Percentiles rank a stretch among this genome's conserved stretches.
These are phyloP conservation scores for Xanthostigma xanthostigma DNA, from an alignment of 2,888 invertebrate genomes.

Conservation along the genomic window DNA sequence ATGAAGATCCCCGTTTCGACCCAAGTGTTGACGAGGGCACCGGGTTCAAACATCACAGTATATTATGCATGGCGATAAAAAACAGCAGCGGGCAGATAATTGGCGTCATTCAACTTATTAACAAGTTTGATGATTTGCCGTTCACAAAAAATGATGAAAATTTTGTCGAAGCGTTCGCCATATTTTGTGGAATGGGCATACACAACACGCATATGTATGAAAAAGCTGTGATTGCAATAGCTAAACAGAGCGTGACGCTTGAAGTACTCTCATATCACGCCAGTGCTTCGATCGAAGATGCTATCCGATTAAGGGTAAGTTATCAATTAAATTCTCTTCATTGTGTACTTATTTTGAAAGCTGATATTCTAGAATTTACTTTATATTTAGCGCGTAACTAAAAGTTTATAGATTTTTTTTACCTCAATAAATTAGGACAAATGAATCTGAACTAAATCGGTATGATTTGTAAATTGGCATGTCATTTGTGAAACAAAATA, in stretches of 20 bases:
- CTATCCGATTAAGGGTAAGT: slow-evolving; percentile 68
- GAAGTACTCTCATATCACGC: slow-evolving; percentile 93
- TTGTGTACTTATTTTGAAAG: too few relatives aligned
- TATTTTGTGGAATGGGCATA: slow-evolving; percentile 95
- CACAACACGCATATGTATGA: slow-evolving; percentile 97
- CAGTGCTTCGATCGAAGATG: slow-evolving; percentile 80
- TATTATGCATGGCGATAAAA: slow-evolving; percentile 92
- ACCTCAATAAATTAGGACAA: too few relatives aligned
- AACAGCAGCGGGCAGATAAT: slow-evolving; percentile 84
- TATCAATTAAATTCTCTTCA: slow-evolving; percentile 1
- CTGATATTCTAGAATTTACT: too few relatives aligned
- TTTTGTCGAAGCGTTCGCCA: slow-evolving; percentile 92
- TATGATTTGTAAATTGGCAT: too few relatives aligned
- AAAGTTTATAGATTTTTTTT: too few relatives aligned
- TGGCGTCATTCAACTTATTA: slow-evolving; percentile 82
- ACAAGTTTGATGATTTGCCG: slow-evolving; percentile 79
- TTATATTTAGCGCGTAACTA: too few relatives aligned
- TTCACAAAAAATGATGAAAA: slow-evolving; percentile 95
- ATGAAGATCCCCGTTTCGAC: slow-evolving; percentile 80
- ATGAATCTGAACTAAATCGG: too few relatives aligned
- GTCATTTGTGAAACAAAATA: too few relatives aligned
- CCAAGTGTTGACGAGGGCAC: slow-evolving; percentile 68
- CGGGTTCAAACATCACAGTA: slow-evolving; percentile 73
- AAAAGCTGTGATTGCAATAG: slow-evolving; percentile 88
- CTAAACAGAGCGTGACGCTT: slow-evolving; percentile 88